phyloP scores from a whole-genome alignment of 1,140 invertebrate genomes.

The Brachionus angularis region DNA sequence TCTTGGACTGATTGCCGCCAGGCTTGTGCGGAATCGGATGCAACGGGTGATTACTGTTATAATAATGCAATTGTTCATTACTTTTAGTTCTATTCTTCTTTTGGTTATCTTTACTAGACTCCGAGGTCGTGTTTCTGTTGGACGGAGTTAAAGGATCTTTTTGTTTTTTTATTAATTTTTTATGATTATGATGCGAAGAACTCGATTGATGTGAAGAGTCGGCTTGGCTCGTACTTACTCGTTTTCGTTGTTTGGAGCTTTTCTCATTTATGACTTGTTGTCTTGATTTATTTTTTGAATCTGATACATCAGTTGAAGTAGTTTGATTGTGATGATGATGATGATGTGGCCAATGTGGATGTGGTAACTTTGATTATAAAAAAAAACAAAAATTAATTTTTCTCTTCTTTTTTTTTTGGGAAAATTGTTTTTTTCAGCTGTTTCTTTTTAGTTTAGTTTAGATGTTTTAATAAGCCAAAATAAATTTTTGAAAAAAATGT shows the following conservation, averaged over 20 bases:
- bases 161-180: not conserved
- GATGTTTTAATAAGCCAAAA: no score
- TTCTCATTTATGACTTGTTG: slow-evolving; percentile 27
- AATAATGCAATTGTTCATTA: slow-evolving; percentile 36
- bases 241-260: slow-evolving; percentile 6
- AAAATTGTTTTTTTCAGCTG: no score
- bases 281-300: not conserved
- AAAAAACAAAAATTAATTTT: not conserved
- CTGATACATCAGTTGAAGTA: not conserved
- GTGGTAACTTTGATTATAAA: slow-evolving; percentile 15
- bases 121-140: not conserved
- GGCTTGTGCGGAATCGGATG: slow-evolving; percentile 22
- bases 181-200: not conserved
- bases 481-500: no score
- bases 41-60: slow-evolving; percentile 32
- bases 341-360: slow-evolving; percentile 22
- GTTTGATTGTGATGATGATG: slow-evolving; percentile 12
- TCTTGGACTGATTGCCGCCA: not conserved
- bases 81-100: slow-evolving; percentile 13
- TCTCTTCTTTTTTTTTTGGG: no score
- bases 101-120: not conserved
- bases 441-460: no score
- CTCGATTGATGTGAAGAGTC: not conserved
- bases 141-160: not conserved
- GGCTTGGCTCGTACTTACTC: not conserved